Base-by-base conservation (phyloP, 2,797 vertebrate species). In the Picus viridis region DNA sequence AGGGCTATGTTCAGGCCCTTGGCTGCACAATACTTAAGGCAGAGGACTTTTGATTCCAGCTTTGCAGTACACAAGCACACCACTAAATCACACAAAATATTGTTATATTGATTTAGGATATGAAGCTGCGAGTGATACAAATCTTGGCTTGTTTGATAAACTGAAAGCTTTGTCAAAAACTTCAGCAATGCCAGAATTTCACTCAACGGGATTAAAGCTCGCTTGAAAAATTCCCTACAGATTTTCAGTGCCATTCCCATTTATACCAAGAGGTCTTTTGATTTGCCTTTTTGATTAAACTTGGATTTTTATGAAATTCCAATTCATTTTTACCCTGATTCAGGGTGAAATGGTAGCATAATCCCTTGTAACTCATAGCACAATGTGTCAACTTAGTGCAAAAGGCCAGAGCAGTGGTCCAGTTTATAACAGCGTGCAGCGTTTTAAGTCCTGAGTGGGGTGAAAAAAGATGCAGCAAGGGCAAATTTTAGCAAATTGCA, bases 401-500 rank as follows among this genome's bases (percentile, higher is more conserved):
- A 64, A 79, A 84, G 74, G 45, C 59, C 17, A 26, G 24, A 5
- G 2, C 49, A 47, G 39, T n/a, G 34, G 13, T 74, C 69, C 45
- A 77, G 24, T 24, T 43, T 18, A 83, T 72, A 89, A 68, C 59
- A 85, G 78, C n/a, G 80, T 86, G 73, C 45, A 76, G 36, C 2
- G 5, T 76, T 88, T 87, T 71, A 90, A 69, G 67, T 62, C 41
- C 71, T 65, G 58, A 78, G 62, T 70, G 90, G 58, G 72, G 90
- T 65, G 39, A 88, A 27, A 76, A 74, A 82, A 65, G 47, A 89
- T 96, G 83, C 86, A 95, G 47, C 79, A 84, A 86, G 71, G 86
- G 53, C 70, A 92, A 90, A 75, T 91, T 94, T 95, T 83, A 94
- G 76, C 58, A 82, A 65, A 92, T 81, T 94, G 95, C 89, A 87